Base-by-base conservation (phyloP, 2,888 invertebrate genomes). In the Troglohyphantes excavatus region DNA sequence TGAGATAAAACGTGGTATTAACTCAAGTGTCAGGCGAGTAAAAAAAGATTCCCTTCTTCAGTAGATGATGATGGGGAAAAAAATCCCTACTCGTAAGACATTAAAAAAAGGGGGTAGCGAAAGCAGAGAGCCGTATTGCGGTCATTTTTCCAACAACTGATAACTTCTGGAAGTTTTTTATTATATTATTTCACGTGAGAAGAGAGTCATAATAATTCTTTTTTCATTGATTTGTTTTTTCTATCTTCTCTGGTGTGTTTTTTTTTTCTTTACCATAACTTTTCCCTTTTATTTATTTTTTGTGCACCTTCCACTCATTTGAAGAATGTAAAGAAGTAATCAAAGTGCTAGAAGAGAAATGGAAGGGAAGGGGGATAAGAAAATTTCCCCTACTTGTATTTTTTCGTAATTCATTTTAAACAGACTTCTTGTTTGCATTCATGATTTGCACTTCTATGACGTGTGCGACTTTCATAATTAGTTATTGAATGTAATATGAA, bases 1-100 rank as follows among this genome's bases (percentile, higher is more conserved):
- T 88, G 88, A 88, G 88, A 88, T 88, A 88, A 88, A 88, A 82
- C 88, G 81, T 88, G 88, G 88, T 88, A 88, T 88, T 88, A 88
- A 88, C 88, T 88, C 88, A 88, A 88, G 88, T 88, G 88, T 81
- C 88, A 88, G 68, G 76, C 81, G 82, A 82, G 75, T 88, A 88
- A 88, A 88, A 88, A 88, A 88, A 82, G 82, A 53, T 53, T 82
- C 81, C 76, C 59, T 75, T 88, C 88, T 88, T 88, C 88, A 87
- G 75, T 43, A 87, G 81, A 82, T 82, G 88, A 88, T 88, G 88
- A 88, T 88, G 88, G 82, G 68, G 88, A 88, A 88, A 88, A 88
- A 88, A 88, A 82, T 88, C 88, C 88, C 88, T 82, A 76, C 88
- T 82, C 88, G 67, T 82, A 75, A n/a, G 88, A 67, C 82, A 88